Base-by-base conservation (phyloP, 1,140 invertebrate genomes). In the Lordiphosa mommai region DNA sequence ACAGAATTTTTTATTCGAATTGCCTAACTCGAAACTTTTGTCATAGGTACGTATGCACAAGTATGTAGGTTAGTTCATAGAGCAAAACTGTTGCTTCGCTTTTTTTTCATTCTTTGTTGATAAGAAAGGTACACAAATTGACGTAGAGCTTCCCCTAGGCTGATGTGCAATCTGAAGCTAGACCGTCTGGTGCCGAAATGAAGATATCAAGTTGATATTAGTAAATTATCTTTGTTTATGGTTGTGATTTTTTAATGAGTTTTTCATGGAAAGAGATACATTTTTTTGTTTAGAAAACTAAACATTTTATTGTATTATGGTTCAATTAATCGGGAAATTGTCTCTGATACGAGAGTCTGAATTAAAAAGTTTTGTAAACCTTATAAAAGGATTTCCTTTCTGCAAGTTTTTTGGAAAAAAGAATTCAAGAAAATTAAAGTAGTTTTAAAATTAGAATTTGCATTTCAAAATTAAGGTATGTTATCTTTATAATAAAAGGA, bases 1-100 rank as follows among this genome's bases (percentile, higher is more conserved):
- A 27, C 58, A 16, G 9, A 5, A n/a, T 34, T 10, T 43, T 34
- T 17, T 38, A 17, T 14, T 51, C 23, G 13, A 55, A 64, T 57
- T 66, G 63, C 61, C 34, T 44, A 65, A 56, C 43, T 34, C 33
- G 32, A 36, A 61, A 50, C 60, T 33, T 51, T 43, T 51, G 37
- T 40, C 23, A 51, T 50, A 59, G 48, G 49, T 41, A 17, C 17
- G 14, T 27, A 34, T 4, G 20, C 1, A 23, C 20, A 6, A 27
- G 12, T 53, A 56, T 65, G 13, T 57, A 56, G 50, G 50, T 41
- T 49, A 66, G 44, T 46, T 16, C 23, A 20, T 23, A 16, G 37
- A 49, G 63, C 65, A 20, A 20, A 20, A 2, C 20, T 23, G 63
- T 43, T 66, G 51, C 5, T 38, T 23, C 3, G 7, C 50, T 65